Evolutionary conservation across 1,140 invertebrate species (phyloP).

Genomic region (Drosophila leontia): DNA sequence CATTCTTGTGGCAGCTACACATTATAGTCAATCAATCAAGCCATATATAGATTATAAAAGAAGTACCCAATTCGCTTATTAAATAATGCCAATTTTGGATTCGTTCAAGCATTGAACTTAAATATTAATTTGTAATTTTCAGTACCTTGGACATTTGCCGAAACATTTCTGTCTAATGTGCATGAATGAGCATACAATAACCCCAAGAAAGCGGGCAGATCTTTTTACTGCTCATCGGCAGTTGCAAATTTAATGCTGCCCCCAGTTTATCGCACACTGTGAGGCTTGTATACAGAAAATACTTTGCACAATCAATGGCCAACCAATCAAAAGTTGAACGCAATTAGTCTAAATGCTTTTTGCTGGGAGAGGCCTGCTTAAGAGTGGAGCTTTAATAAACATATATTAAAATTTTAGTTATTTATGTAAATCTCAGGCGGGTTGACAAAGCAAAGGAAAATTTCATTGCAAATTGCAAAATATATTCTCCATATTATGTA

Average conservation of each 20-base stretch:
- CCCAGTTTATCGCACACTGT: slow-evolving; percentile 7
- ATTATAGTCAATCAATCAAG: not conserved
- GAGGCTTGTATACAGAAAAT: slow-evolving; percentile 34
- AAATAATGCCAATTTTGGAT: not conserved
- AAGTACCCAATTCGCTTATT: not conserved
- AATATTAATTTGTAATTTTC: slow-evolving; percentile 53
- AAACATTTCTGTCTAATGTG: slow-evolving; percentile 66
- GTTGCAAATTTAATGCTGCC: slow-evolving; percentile 73
- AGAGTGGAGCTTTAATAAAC: slow-evolving; percentile 74
- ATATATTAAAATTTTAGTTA: slow-evolving; percentile 84
- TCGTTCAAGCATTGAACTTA: slow-evolving; percentile 16
- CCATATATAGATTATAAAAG: too few relatives aligned
- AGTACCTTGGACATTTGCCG: slow-evolving; percentile 52
- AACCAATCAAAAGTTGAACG: slow-evolving; percentile 77
- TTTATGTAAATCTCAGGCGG: slow-evolving; percentile 76
- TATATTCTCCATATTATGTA: slow-evolving; percentile 57
- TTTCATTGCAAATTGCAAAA: slow-evolving; percentile 58
- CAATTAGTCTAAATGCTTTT: slow-evolving; percentile 66
- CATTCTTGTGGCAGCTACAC: not conserved
- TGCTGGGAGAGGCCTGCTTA: slow-evolving; percentile 61
- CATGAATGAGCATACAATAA: slow-evolving; percentile 55
- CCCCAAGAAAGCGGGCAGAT: slow-evolving; percentile 36
- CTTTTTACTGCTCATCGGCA: slow-evolving; percentile 62
- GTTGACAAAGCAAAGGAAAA: slow-evolving; percentile 64
- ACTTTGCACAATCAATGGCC: slow-evolving; percentile 64